Percentiles rank a stretch among this genome's conserved stretches.
Evolutionary conservation across 2,797 vertebrate genomes (phyloP).

Genomic region (Pelochelys cantorii): DNA sequence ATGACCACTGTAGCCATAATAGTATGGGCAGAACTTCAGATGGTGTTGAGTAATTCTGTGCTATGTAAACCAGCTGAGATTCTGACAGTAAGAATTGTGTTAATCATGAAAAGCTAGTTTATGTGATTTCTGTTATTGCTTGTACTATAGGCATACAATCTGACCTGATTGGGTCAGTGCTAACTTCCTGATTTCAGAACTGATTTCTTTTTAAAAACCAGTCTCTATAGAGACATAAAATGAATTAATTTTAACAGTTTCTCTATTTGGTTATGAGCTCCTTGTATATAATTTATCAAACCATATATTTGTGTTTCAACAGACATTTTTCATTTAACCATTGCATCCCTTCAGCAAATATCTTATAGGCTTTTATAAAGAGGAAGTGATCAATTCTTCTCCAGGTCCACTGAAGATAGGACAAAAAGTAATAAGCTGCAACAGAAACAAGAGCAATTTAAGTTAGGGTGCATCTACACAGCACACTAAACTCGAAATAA

Average conservation of each 20-base stretch:
- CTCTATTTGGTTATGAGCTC: background rate
- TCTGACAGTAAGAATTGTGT: accelerated
- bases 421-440: background rate
- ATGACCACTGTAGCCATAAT: background rate
- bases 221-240: background rate
- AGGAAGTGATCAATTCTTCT: background rate
- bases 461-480: background rate
- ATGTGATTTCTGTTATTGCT: background rate
- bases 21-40: background rate
- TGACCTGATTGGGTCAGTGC: background rate
- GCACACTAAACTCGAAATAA: too few species aligned
- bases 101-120: background rate
- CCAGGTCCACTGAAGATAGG: background rate
- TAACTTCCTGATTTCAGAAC: background rate
- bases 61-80: background rate
- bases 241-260: background rate
- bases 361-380: background rate
- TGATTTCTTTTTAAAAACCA: background rate
- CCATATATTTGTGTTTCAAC: background rate
- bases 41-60: background rate
- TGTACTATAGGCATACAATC: background rate
- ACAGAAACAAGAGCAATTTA: background rate
- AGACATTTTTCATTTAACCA: background rate
- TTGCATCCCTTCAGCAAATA: background rate
- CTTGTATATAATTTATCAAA: background rate